Base-by-base conservation (phyloP, 37 sponge, comb jelly and placozoan genomes). In the Aphrocallistes beatrix region DNA sequence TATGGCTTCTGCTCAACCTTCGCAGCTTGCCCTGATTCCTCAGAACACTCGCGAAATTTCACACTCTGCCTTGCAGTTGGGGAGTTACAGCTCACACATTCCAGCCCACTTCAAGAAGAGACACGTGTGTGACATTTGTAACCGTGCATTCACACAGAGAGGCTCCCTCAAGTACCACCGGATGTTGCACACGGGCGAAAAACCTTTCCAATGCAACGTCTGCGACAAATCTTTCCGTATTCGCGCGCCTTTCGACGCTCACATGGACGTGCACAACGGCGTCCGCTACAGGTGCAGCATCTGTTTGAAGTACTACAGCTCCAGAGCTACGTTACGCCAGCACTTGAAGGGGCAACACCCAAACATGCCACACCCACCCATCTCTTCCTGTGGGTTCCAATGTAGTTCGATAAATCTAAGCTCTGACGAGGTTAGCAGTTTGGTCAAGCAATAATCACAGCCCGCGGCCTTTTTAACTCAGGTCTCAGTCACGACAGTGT, bases 121-220 rank as follows among this genome's bases (percentile, higher is more conserved):
- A 60, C 75, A 60, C n/a, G 21, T 60, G 1, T 60, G 75, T 60
- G 75, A 60, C n/a, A 60, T 60, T 60, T 60, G 75, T 60, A 60
- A 60, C 21, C 75, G 75, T 6, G 75, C 75, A 13, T 60, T 60
- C 75, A 60, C 75, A 60, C 75, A 60, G n/a, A 19, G 75, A 60
- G 75, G 75, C 21, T 60, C 75, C 34, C 75, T 60, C 3, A 60
- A 60, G 34, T 60, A 60, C 75, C 75, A 60, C 75, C 10, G 75
- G n/a, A 60, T 60, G 75, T 28, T 60, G 21, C 75, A 60, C 34
- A 60, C 75, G 34, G 75, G 75, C 25, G 75, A 60, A 13, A 60
- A 60, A 13, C 75, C 75, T 8, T 60, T 60, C 34, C 75, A 60
- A 30, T 60, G 75, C 34, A 60, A 60, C n/a, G 75, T 60, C 3